phyloP scores from a whole-genome alignment of 2,888 invertebrate genomes.

The Torymus tubicola region DNA sequence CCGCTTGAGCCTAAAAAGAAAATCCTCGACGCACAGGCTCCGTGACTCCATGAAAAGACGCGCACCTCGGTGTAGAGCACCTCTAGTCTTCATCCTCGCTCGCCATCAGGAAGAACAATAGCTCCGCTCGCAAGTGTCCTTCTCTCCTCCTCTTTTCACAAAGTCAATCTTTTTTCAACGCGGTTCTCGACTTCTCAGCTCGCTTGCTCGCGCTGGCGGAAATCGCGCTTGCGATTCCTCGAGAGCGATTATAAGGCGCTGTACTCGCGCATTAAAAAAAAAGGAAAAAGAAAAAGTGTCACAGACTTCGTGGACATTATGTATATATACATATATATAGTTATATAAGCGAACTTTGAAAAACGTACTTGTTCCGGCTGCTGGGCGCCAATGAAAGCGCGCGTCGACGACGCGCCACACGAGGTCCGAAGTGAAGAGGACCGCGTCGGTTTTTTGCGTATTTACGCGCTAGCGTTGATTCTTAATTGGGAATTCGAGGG shows the following conservation, averaged over 20 bases:
- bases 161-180: slow-evolving; percentile 40
- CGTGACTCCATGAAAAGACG: no score
- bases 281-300: slow-evolving; percentile 37
- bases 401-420: background rate
- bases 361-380: slow-evolving; percentile 41
- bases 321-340: no score
- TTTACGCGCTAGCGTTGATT: slow-evolving; percentile 26
- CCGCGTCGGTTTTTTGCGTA: slow-evolving; percentile 6
- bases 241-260: slow-evolving; percentile 32
- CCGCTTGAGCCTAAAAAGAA: no score
- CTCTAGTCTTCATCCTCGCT: no score
- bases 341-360: slow-evolving; percentile 6
- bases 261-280: slow-evolving; percentile 11
- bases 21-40: no score
- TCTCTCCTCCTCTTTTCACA: slow-evolving; percentile 22
- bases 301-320: slow-evolving; percentile 7
- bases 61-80: no score
- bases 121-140: slow-evolving; percentile 15
- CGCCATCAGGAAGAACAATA: slow-evolving; percentile 17
- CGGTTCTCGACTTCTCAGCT: background rate
- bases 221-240: slow-evolving; percentile 29
- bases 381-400: slow-evolving; percentile 43
- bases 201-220: slow-evolving; percentile 15
- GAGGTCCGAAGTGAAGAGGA: background rate
- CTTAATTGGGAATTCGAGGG: slow-evolving; percentile 31